Evolutionary conservation across 2,888 invertebrate genomes (phyloP).

Genomic region (Cryptocephalus primarius): DNA sequence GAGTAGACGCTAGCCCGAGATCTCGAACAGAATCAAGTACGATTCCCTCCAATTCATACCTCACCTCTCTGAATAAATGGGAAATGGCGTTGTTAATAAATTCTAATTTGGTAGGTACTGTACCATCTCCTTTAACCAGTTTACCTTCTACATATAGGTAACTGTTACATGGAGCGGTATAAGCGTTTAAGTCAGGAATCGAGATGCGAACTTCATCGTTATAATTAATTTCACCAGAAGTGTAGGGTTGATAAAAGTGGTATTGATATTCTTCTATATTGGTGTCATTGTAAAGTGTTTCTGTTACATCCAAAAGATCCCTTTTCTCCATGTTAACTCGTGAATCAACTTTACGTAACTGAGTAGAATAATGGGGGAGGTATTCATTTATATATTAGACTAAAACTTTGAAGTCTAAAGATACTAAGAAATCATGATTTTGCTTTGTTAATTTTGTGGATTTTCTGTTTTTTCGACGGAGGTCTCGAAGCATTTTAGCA

Average conservation of each 20-base stretch:
- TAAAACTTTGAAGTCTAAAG: constrained; percentile 1
- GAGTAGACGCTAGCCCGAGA: constrained; percentile 1
- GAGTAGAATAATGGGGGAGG: no score
- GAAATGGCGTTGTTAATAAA: constrained; percentile 4
- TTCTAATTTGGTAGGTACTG: constrained; percentile 1
- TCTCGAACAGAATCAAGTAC: constrained; percentile 2
- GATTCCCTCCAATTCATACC: constrained; percentile 3
- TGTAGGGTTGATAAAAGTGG: constrained; percentile 5
- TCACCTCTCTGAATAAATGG: constrained; percentile 2
- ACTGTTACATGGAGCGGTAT: constrained; percentile 1
- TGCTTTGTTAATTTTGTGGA: background rate
- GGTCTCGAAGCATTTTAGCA: background rate
- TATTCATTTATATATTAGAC: background rate
- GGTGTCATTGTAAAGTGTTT: constrained; percentile 1
- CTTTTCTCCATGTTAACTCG: background rate
- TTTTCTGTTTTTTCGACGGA: background rate
- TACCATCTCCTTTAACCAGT: background rate
- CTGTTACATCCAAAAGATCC: constrained; percentile 3
- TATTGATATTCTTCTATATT: constrained; percentile 1
- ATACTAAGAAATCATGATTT: background rate
- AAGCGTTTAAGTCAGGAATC: background rate
- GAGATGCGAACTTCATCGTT: background rate
- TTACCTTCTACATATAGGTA: constrained; percentile 5
- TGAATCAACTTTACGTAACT: no score
- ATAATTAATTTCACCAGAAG: constrained; percentile 1